Conservation (phyloP, 2,888 invertebrate genomes). For the Hemithea aestivaria region DNA sequence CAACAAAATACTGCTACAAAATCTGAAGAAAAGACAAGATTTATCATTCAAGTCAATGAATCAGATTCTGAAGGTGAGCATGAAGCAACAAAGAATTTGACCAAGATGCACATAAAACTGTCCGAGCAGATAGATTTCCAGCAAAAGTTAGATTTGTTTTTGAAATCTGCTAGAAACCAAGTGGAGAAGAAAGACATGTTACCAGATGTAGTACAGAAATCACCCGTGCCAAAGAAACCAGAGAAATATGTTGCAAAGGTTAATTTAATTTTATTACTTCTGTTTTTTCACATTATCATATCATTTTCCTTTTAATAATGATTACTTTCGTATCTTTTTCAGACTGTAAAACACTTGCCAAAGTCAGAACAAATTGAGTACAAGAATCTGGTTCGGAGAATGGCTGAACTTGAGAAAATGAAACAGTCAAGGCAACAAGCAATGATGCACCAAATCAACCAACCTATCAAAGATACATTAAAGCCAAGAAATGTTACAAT, state of each 20-base stretch:
- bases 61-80: slow-evolving; percentile 75
- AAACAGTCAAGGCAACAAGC: slow-evolving; percentile 65
- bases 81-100: slow-evolving; percentile 72
- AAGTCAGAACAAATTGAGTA: slow-evolving; percentile 73
- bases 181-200: slow-evolving; percentile 60
- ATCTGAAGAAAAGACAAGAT: slow-evolving; percentile 53
- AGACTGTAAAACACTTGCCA: slow-evolving; percentile 70
- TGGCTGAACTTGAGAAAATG: slow-evolving; percentile 71
- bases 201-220: slow-evolving; percentile 51
- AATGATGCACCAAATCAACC: slow-evolving; percentile 38
- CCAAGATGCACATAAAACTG: slow-evolving; percentile 72
- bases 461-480: slow-evolving; percentile 50
- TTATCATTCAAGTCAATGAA: slow-evolving; percentile 65
- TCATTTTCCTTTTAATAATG: not conserved
- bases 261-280: not conserved
- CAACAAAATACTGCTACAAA: slow-evolving; percentile 24
- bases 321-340: slow-evolving; percentile 30
- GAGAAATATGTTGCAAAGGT: slow-evolving; percentile 71
- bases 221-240: slow-evolving; percentile 39
- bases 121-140: slow-evolving; percentile 67
- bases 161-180: slow-evolving; percentile 66
- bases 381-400: slow-evolving; percentile 65
- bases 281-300: not conserved
- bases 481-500: slow-evolving; percentile 54
- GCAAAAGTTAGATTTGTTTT: slow-evolving; percentile 62